Evolutionary conservation across 2,888 invertebrate species (phyloP), one percentile per base, ranked within the genome.

Genomic region (Hirtodrosophila cameraria): DNA sequence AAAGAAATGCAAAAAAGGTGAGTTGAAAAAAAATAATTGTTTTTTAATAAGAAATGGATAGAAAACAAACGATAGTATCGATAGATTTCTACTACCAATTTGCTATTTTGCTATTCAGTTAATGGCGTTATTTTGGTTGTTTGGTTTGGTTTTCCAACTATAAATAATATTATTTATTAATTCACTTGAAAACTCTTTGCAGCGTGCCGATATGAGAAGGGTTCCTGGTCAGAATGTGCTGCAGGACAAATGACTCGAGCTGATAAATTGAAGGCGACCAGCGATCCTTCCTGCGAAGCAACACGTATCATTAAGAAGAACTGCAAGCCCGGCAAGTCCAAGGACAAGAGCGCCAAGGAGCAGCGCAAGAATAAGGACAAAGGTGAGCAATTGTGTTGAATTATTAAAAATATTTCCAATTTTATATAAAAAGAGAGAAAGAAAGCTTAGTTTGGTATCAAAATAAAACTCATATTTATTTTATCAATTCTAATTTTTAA

Each of bases 1-100:
- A 91, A 97, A 97, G 92, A 97, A 96, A 89, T 97, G 97, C 94
- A 97, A 96, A 92, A 97, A 96, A 94, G 96, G 97, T 96, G 92
- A 89, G 86, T 76, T 18, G 12, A 8, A n/a, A n/a, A 0, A 16
- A 16, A 31, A 9, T 11, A 20, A 12, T 3, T 33, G 2, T 9
- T 5, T 11, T 16, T 7, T 20, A 8, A 23, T n/a, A n/a, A n/a
- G n/a, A n/a, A n/a, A n/a, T n/a, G n/a, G n/a, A n/a, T n/a, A n/a
- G n/a, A n/a, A n/a, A n/a, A n/a, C n/a, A n/a, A n/a, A n/a, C n/a
- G n/a, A n/a, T n/a, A n/a, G n/a, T n/a, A n/a, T n/a, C n/a, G n/a
- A n/a, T n/a, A n/a, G n/a, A n/a, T n/a, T n/a, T n/a, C n/a, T n/a
- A n/a, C n/a, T n/a, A n/a, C n/a, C n/a, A n/a, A n/a, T n/a, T n/a